Evolutionary conservation across 2,797 vertebrate genomes (phyloP).

Genomic region (Crypturellus tataupa): DNA sequence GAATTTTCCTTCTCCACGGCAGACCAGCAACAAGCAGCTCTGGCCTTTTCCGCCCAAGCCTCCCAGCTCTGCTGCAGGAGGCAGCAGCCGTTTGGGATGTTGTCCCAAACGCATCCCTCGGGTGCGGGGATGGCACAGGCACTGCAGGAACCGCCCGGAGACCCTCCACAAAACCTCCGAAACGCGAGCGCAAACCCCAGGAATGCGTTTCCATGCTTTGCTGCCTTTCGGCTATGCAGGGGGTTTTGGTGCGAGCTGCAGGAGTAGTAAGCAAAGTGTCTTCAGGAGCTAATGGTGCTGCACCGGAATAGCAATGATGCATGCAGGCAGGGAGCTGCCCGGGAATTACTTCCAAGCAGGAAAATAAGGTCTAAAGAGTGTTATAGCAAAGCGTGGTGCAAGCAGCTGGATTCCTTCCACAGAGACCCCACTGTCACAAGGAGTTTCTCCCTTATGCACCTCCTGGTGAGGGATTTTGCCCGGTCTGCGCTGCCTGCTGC

Average conservation of each 20-base stretch:
- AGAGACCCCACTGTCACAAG: background rate
- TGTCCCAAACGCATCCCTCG: too few species aligned
- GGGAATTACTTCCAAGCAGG: background rate
- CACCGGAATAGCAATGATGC: background rate
- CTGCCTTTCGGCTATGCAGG: background rate
- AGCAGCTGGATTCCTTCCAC: background rate
- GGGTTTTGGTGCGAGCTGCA: background rate
- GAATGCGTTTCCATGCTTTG: fast-evolving
- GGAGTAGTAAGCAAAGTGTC: background rate
- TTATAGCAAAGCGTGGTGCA: background rate
- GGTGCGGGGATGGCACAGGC: background rate
- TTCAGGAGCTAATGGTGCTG: fast-evolving
- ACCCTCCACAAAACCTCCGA: fast-evolving
- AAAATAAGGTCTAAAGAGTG: background rate
- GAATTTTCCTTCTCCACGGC: background rate
- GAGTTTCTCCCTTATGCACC: background rate
- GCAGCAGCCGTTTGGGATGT: background rate
- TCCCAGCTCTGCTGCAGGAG: background rate
- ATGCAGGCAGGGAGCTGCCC: background rate
- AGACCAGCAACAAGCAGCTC: background rate
- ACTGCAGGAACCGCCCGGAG: background rate
- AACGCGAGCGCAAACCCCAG: fast-evolving
- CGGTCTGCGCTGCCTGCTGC: background rate
- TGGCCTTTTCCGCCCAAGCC: background rate
- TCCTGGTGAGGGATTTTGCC: background rate